Evolutionary conservation across 1,140 invertebrate species (phyloP).

Genomic region (Conopomorpha cramerella): DNA sequence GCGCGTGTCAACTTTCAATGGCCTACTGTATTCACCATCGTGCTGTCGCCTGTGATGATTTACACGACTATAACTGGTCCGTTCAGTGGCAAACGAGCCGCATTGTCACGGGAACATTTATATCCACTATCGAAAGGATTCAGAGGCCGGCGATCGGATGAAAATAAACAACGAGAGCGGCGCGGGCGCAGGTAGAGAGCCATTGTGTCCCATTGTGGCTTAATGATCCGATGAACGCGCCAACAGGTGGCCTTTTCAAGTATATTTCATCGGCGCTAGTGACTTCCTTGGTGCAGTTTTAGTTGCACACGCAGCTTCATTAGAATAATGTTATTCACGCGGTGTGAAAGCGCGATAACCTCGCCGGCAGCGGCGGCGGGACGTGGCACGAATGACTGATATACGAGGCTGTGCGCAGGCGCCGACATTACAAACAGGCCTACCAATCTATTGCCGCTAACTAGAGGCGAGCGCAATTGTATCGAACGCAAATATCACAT

Average conservation of each 20-base stretch:
- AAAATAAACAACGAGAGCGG: slow-evolving; percentile 1
- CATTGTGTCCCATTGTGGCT: slow-evolving; percentile 26
- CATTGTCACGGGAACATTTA: slow-evolving; percentile 30
- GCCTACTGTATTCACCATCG: slow-evolving; percentile 11
- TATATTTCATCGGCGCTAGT: slow-evolving; percentile 5
- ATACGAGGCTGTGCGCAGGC: slow-evolving; percentile 21
- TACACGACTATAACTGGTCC: slow-evolving; percentile 14
- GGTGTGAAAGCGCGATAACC: slow-evolving; percentile 50
- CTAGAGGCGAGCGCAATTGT: too few species aligned
- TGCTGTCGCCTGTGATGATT: slow-evolving; percentile 41
- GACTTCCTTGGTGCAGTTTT: slow-evolving; percentile 15
- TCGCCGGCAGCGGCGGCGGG: slow-evolving; percentile 29
- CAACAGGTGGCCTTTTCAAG: slow-evolving; percentile 17
- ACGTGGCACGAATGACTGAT: slow-evolving; percentile 43
- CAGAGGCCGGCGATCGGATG: slow-evolving; percentile 14
- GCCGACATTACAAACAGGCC: slow-evolving; percentile 6
- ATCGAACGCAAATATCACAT: slow-evolving; percentile 24
- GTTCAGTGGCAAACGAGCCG: slow-evolving; percentile 16
- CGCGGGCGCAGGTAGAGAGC: slow-evolving; percentile 22
- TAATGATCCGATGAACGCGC: slow-evolving; percentile 32
- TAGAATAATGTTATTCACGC: slow-evolving; percentile 54
- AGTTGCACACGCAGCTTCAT: slow-evolving; percentile 47
- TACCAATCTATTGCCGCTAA: slow-evolving; percentile 11
- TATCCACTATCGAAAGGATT: too few species aligned
- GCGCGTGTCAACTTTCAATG: slow-evolving; percentile 15